Percentiles rank a stretch among this genome's conserved stretches.
These are phyloP conservation scores for Typhlomys cinereus DNA, from an alignment of 2,113 vertebrate species.

Conservation along the genomic window DNA sequence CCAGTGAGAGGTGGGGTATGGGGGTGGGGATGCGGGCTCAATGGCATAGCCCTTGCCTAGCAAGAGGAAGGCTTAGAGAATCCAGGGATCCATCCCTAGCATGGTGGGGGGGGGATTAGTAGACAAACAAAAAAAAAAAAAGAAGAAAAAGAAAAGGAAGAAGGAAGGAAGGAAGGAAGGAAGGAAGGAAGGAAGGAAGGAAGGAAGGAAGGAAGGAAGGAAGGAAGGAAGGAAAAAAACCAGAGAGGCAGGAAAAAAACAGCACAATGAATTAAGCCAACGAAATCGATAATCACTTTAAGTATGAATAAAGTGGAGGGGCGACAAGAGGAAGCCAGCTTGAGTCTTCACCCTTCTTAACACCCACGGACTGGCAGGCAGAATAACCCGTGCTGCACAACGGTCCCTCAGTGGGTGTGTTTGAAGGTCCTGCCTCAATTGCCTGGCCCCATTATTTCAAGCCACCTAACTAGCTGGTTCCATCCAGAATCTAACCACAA, in stretches of 20 bases:
- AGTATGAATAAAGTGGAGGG: neutral
- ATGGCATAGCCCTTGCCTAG: neutral
- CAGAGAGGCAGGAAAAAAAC: neutral
- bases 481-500: neutral
- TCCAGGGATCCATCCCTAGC: neutral
- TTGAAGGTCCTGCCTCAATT: neutral
- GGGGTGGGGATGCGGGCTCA: too few species aligned
- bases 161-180: too few species aligned
- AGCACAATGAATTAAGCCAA: neutral
- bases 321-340: neutral
- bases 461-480: neutral
- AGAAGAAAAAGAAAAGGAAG: neutral
- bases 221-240: neutral
- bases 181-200: too few species aligned
- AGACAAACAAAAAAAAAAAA: neutral
- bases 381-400: neutral
- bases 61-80: neutral
- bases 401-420: neutral
- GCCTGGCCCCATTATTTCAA: neutral
- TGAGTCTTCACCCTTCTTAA: neutral
- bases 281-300: neutral
- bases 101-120: neutral
- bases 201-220: neutral
- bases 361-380: neutral
- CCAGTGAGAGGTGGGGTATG: too few species aligned